Evolutionary conservation across 2,888 invertebrate genomes (phyloP), one percentile per base, ranked within the genome.

Genomic region (Endomychus coccineus): DNA sequence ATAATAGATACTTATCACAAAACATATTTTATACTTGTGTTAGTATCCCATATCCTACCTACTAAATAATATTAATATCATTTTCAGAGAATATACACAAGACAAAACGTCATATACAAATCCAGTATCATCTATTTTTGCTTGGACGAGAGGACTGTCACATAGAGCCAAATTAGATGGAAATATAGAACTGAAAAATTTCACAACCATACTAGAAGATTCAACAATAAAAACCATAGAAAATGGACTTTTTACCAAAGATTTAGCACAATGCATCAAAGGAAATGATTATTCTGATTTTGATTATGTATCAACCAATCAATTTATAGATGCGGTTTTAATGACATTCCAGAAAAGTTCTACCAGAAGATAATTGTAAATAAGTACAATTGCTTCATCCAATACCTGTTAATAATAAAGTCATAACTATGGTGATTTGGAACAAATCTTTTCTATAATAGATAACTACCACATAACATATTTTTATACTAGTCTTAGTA

Each of bases 41-140:
- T n/a, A n/a, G n/a, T n/a, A 24, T 24, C n/a, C 11, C n/a, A n/a
- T 6, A 10, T 24, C 24, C n/a, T 24, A 24, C 11, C n/a, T 6
- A 24, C n/a, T 10, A 11, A 24, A 24, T 24, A 24, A 6, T 24
- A 11, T n/a, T 24, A 24, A 6, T 24, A 4, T 24, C 10, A 12
- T 69, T 59, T 74, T 66, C 61, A 76, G 86, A 55, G 75, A 80
- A 72, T 82, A 85, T 64, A 83, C 85, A 64, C 79, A 83, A 68
- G 87, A 87, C 40, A 74, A 80, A 58, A 74, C 78, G 25, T 88
- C 87, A 2, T 86, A 85, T 46, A 89, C 88, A 36, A 89, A 89
- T 68, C 87, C 89, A n/a, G 79, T 89, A 40, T 89, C 89, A n/a
- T 86, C 86, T 27, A 87, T 89, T 56, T 89, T 81, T 66, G 89